Conservation (phyloP, 1,140 invertebrate genomes). For the Oryctes rhinoceros region DNA sequence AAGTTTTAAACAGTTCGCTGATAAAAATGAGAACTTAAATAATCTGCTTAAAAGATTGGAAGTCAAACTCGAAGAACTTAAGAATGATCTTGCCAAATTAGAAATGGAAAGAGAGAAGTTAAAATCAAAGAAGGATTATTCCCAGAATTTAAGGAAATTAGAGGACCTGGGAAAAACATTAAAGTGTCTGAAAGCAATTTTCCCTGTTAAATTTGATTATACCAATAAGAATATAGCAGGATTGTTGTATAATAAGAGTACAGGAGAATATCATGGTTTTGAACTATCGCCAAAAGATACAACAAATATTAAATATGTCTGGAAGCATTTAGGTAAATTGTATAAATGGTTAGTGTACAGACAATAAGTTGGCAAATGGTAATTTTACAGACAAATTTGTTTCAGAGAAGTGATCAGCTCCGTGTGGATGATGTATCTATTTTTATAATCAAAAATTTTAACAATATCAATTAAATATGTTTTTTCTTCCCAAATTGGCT, state of each 20-base stretch:
- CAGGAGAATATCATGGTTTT: background rate
- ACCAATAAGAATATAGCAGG: background rate
- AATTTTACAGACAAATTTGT: too few relatives aligned
- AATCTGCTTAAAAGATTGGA: background rate
- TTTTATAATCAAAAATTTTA: too few relatives aligned
- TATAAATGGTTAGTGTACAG: background rate
- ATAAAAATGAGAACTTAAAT: background rate
- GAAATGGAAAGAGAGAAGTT: background rate
- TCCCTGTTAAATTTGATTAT: slow-evolving; percentile 8
- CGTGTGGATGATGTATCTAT: too few relatives aligned
- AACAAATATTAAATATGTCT: background rate
- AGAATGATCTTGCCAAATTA: background rate
- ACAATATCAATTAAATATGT: too few relatives aligned
- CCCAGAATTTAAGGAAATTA: background rate
- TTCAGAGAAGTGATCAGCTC: too few relatives aligned
- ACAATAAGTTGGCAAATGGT: too few relatives aligned
- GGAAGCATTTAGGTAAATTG: background rate
- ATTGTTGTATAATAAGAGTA: background rate
- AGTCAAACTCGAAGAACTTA: background rate
- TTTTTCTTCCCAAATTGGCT: too few relatives aligned
- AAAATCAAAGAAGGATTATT: background rate
- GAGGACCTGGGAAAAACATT: background rate
- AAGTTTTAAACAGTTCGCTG: too few relatives aligned
- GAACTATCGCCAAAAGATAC: background rate
- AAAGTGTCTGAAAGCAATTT: background rate